Conservation (phyloP, 1,140 invertebrate genomes). For the Anoplolepis gracilipes region DNA sequence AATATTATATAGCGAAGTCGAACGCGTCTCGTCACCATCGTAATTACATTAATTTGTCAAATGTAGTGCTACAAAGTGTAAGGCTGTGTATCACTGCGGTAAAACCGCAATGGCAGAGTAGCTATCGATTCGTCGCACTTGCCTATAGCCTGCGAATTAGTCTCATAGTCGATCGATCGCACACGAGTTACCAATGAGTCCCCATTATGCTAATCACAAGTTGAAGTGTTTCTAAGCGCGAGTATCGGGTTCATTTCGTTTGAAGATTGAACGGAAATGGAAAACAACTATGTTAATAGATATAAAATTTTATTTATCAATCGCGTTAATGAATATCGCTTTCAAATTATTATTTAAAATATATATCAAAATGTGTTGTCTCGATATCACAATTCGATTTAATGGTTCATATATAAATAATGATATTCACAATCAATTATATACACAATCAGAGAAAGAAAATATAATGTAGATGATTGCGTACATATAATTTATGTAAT, state of each 20-base stretch:
- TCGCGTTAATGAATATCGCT: background rate
- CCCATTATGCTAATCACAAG: constrained; percentile 41
- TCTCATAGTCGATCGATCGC: constrained; percentile 67
- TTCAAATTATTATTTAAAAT: background rate
- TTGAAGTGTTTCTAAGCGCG: constrained; percentile 41
- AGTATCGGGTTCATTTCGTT: background rate
- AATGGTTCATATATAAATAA: no score
- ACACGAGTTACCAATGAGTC: constrained; percentile 35
- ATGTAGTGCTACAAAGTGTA: constrained; percentile 44
- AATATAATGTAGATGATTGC: background rate
- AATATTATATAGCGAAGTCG: background rate
- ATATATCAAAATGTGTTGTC: background rate
- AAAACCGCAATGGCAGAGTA: constrained; percentile 32
- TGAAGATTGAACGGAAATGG: background rate
- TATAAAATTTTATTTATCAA: no score
- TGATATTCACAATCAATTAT: no score
- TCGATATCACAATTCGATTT: no score
- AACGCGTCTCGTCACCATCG: background rate
- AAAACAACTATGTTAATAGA: no score
- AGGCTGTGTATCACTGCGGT: background rate
- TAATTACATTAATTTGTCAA: constrained; percentile 65
- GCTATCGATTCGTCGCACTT: constrained; percentile 69
- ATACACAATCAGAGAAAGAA: background rate
- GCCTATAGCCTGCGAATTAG: constrained; percentile 73
- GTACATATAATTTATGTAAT: background rate